Evolutionary conservation across 1,140 invertebrate species (phyloP).

Genomic region (Caligus rogercresseyi): DNA sequence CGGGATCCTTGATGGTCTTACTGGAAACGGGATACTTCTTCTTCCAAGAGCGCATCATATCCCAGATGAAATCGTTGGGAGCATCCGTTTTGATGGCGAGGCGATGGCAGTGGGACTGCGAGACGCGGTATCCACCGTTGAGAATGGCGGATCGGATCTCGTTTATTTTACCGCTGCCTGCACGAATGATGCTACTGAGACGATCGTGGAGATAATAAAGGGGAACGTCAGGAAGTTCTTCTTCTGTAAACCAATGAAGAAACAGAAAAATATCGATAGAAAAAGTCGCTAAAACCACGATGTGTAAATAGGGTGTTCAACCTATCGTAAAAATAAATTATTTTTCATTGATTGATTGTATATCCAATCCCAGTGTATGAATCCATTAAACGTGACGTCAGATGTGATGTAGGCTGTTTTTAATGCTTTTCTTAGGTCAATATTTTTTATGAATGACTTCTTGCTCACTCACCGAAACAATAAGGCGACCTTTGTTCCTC

Average conservation of each 20-base stretch:
- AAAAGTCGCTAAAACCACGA: too few species aligned
- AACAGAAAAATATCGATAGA: not conserved
- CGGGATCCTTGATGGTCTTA: not conserved
- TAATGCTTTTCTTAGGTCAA: too few species aligned
- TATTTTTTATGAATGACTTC: too few species aligned
- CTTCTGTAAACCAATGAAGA: conserved; percentile 32
- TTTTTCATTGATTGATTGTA: too few species aligned
- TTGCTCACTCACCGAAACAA: too few species aligned
- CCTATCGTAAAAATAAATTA: too few species aligned
- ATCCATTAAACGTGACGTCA: too few species aligned
- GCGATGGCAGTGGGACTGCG: conserved; percentile 69
- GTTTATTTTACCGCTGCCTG: conserved; percentile 33
- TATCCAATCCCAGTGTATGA: too few species aligned
- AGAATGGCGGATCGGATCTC: conserved; percentile 68
- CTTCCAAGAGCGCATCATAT: conserved; percentile 62
- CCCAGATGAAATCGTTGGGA: conserved; percentile 69
- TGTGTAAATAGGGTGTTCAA: too few species aligned
- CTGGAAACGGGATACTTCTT: not conserved
- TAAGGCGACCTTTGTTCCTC: too few species aligned
- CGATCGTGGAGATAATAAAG: conserved; percentile 62
- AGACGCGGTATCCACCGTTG: conserved; percentile 80
- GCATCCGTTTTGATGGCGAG: conserved; percentile 86
- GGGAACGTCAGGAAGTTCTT: conserved; percentile 64
- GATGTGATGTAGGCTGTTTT: too few species aligned
- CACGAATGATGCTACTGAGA: conserved; percentile 44